Conservation (phyloP, 2,888 invertebrate genomes). For the Pollenia angustigena region DNA sequence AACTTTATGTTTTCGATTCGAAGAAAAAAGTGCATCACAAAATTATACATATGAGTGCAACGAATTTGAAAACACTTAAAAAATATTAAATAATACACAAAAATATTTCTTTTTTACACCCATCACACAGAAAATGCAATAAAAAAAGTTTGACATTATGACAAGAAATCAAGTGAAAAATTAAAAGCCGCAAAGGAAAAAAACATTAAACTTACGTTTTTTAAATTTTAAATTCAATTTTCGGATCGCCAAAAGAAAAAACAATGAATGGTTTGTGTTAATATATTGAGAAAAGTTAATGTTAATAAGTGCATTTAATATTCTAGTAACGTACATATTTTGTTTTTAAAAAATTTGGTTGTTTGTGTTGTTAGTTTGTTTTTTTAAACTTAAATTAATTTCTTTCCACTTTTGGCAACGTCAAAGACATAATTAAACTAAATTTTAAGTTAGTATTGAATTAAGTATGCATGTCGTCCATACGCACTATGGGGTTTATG, state of each 20-base stretch:
- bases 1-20: slow-evolving; percentile 50
- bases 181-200: slow-evolving; percentile 37
- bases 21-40: slow-evolving; percentile 48
- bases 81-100: neutral
- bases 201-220: slow-evolving; percentile 44
- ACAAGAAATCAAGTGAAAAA: slow-evolving; percentile 22
- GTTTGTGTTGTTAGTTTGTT: slow-evolving; percentile 25
- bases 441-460: neutral
- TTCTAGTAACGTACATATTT: slow-evolving; percentile 72
- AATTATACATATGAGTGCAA: slow-evolving; percentile 46
- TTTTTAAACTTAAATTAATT: slow-evolving; percentile 34
- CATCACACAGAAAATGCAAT: slow-evolving; percentile 17
- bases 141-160: slow-evolving; percentile 31
- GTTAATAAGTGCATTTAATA: slow-evolving; percentile 62
- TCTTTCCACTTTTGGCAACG: slow-evolving; percentile 73
- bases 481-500: slow-evolving; percentile 46
- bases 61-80: slow-evolving; percentile 1
- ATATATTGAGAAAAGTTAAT: slow-evolving; percentile 21
- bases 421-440: slow-evolving; percentile 63
- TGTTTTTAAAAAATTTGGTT: slow-evolving; percentile 30
- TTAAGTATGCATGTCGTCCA: neutral
- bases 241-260: slow-evolving; percentile 36
- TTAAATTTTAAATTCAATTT: slow-evolving; percentile 51
- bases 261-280: slow-evolving; percentile 37
- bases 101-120: slow-evolving; percentile 8